Percentiles rank a stretch among this genome's conserved stretches.
Evolutionary conservation across 2,888 invertebrate genomes (phyloP).

Genomic region (Leptopilina syphax): DNA sequence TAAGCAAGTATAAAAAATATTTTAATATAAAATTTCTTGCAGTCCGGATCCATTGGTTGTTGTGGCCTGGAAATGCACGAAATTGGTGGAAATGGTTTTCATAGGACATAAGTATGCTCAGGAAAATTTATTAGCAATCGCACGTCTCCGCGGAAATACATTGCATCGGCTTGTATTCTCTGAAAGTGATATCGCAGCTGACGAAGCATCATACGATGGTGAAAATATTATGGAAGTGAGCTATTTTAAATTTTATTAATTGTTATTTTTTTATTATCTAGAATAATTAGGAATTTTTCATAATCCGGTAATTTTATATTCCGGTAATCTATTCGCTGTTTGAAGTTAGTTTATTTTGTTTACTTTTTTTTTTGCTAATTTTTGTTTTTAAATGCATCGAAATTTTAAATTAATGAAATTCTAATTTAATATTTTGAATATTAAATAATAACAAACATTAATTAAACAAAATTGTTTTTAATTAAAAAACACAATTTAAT

Average conservation of each 20-base stretch:
- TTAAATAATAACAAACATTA: too few relatives aligned
- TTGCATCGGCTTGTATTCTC: slow-evolving; percentile 80
- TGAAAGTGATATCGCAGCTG: slow-evolving; percentile 75
- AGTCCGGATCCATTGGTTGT: slow-evolving; percentile 82
- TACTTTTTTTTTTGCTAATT: too few relatives aligned
- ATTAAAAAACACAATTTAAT: too few relatives aligned
- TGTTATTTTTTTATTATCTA: neutral
- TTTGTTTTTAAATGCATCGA: too few relatives aligned
- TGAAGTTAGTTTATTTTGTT: too few relatives aligned
- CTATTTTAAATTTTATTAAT: slow-evolving; percentile 32
- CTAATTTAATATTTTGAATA: too few relatives aligned
- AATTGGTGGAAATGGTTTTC: slow-evolving; percentile 80
- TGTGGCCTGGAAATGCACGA: slow-evolving; percentile 82
- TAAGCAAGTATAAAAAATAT: too few relatives aligned
- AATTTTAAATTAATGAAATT: too few relatives aligned
- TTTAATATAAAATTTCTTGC: slow-evolving; percentile 42
- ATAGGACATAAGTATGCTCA: slow-evolving; percentile 81
- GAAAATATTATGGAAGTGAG: slow-evolving; percentile 68
- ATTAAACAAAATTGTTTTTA: too few relatives aligned
- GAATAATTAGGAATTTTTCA: too few relatives aligned
- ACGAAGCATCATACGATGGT: slow-evolving; percentile 60
- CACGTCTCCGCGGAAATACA: slow-evolving; percentile 80
- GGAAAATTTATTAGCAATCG: slow-evolving; percentile 82
- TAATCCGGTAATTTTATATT: too few relatives aligned
- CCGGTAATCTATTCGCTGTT: too few relatives aligned